These are phyloP conservation scores for Coleophora flavipennella DNA, from an alignment of 2,888 invertebrate genomes.

Conservation along the genomic window DNA sequence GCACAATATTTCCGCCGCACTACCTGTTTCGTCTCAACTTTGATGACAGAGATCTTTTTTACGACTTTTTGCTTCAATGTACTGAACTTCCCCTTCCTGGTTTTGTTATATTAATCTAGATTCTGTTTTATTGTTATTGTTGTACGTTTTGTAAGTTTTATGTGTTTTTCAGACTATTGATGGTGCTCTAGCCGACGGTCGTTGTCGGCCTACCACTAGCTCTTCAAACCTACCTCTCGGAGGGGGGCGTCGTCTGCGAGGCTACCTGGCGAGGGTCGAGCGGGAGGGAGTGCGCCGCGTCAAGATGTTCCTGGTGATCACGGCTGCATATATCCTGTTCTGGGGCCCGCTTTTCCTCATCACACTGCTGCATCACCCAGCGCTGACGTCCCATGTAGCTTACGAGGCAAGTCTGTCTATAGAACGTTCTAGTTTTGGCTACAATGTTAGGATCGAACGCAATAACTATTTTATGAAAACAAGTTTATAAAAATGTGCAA, in stretches of 20 bases:
- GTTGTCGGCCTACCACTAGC: constrained; percentile 40
- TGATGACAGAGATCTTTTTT: too few species aligned
- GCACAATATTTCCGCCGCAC: too few species aligned
- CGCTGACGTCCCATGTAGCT: constrained; percentile 79
- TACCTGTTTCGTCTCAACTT: too few species aligned
- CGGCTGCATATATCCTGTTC: constrained; percentile 87
- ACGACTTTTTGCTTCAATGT: too few species aligned
- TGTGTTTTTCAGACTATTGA: constrained; percentile 49
- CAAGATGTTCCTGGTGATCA: constrained; percentile 89
- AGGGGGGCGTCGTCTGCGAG: constrained; percentile 82
- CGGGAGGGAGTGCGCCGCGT: constrained; percentile 86
- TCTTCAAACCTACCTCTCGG: constrained; percentile 64
- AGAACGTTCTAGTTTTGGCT: too few species aligned
- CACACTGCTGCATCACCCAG: constrained; percentile 83
- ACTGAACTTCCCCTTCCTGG: not conserved
- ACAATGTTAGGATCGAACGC: too few species aligned
- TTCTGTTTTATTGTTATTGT: not conserved
- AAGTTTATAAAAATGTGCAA: too few species aligned
- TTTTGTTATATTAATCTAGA: not conserved
- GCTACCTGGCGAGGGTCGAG: constrained; percentile 84
- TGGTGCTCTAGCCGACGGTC: constrained; percentile 48
- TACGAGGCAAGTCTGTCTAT: constrained; percentile 74
- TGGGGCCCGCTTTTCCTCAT: constrained; percentile 94
- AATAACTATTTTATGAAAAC: too few species aligned
- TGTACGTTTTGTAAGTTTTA: constrained; percentile 4